Evolutionary conservation across 2,888 invertebrate species (phyloP), one percentile per base, ranked within the genome.

Genomic region (Arenicola marina): DNA sequence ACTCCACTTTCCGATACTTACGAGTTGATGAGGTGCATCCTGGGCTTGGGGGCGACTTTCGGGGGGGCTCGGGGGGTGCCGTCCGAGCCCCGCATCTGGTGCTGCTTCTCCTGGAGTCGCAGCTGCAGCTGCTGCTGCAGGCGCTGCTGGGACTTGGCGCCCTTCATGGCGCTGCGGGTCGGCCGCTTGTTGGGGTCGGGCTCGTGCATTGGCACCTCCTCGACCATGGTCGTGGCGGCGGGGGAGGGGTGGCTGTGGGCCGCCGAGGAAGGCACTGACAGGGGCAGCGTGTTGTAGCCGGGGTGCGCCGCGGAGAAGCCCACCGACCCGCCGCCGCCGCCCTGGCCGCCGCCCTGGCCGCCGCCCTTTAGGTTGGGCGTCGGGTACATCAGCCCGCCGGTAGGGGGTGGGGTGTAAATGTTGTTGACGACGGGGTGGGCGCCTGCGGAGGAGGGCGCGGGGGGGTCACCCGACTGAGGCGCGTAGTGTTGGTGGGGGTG

Each of bases 181-280:
- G 85, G 85, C 65, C 72, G 72, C 61, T 81, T 82, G 51, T 60
- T 70, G 46, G 83, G 76, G 72, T 85, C 82, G 3, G 85, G 85
- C 72, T 85, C 84, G 58, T 73, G 73, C 48, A 78, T 76, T 3
- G 79, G 78, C 31, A 81, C 74, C 45, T 77, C 76, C 44, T 57
- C 59, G 24, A 18, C 24, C 7, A 24, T 11, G 18, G 48, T 18
- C 18, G 18, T 18, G 7, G 53, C 7, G 7, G 11, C 11, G 4
- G 4, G 11, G 21, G 53, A 48, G 48, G 48, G 48, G 11, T 11
- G 11, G 48, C n/a, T 48, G 18, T 11, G 18, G 15, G 48, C 11
- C 7, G 11, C 11, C n/a, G 48, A 24, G 7, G 11, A 4, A n/a
- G n/a, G n/a, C n/a, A n/a, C n/a, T n/a, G n/a, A n/a, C 29, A 15